Conservation (phyloP, 1,140 invertebrate species). For the Planococcus citri region DNA sequence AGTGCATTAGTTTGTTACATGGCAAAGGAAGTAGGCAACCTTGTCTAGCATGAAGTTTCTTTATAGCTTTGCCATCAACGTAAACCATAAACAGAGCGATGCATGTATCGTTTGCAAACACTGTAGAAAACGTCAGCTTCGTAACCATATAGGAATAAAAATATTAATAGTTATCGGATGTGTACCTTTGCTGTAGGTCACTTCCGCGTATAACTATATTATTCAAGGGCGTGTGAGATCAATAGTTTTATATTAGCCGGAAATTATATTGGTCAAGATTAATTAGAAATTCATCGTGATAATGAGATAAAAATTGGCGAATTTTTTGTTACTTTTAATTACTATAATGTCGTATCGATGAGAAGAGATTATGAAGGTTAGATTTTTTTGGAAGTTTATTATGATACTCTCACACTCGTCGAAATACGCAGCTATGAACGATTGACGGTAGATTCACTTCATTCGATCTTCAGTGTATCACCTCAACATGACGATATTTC, state of each 20-base stretch:
- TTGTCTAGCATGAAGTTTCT: neutral
- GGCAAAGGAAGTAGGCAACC: slow-evolving; percentile 5
- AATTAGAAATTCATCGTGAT: neutral
- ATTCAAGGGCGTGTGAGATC: neutral
- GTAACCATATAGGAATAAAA: slow-evolving; percentile 1
- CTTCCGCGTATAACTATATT: neutral
- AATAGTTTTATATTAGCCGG: neutral
- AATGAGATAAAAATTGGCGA: neutral
- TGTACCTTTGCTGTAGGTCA: neutral
- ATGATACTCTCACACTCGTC: no score
- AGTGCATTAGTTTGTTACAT: neutral
- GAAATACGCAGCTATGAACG: no score
- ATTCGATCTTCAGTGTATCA: no score
- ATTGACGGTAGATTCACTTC: no score
- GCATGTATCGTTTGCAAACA: neutral
- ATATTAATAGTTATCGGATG: slow-evolving; percentile 7
- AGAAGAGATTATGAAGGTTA: no score
- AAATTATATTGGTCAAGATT: neutral
- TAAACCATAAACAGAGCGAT: slow-evolving; percentile 6
- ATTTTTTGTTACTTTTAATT: no score
- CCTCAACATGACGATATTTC: no score
- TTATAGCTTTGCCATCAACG: neutral
- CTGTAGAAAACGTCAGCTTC: neutral
- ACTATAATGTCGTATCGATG: no score
- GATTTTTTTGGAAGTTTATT: no score